These are phyloP conservation scores for Gnathonemus longibarbis DNA, from an alignment of 2,113 vertebrate genomes.

Conservation along the genomic window DNA sequence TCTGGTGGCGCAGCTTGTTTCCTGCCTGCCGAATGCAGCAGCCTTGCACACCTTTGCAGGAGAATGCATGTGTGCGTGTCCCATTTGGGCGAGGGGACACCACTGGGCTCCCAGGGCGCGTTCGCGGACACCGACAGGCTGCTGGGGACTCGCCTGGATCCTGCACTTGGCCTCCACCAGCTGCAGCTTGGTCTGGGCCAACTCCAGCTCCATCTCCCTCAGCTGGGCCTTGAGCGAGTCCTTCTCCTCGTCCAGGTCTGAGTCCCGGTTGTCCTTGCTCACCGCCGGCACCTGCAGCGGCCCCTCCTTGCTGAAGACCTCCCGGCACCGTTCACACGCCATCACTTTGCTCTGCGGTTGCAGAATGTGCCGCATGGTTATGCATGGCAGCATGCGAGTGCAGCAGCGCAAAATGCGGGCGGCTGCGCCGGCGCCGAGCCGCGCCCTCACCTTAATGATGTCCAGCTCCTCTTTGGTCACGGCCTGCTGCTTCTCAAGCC, in stretches of 20 bases:
- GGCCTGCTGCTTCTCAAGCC: constrained; percentile 89
- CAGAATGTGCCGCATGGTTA: neutral
- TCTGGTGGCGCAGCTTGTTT: neutral
- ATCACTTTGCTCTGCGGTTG: constrained; percentile 78
- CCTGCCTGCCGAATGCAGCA: neutral
- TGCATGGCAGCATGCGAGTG: neutral
- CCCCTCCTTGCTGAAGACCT: constrained; percentile 84
- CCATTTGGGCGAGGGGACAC: neutral
- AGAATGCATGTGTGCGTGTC: neutral
- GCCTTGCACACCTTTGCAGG: neutral
- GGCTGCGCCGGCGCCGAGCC: constrained; percentile 19
- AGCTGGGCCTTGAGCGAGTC: constrained; percentile 89
- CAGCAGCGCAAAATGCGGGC: neutral
- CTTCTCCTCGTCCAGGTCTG: constrained; percentile 82
- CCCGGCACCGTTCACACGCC: constrained; percentile 86
- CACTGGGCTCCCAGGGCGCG: neutral
- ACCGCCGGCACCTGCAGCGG: constrained; percentile 63
- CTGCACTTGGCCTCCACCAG: constrained; percentile 98
- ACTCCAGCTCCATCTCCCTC: constrained; percentile 89
- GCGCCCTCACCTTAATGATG: constrained; percentile 71
- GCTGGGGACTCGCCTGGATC: constrained; percentile 78
- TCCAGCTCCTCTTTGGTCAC: constrained; percentile 94
- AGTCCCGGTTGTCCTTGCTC: constrained; percentile 54
- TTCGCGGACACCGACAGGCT: neutral
- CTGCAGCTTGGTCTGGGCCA: constrained; percentile 98